These are phyloP conservation scores for Parthenolecanium corni DNA, from an alignment of 2,888 invertebrate genomes.

Conservation along the genomic window DNA sequence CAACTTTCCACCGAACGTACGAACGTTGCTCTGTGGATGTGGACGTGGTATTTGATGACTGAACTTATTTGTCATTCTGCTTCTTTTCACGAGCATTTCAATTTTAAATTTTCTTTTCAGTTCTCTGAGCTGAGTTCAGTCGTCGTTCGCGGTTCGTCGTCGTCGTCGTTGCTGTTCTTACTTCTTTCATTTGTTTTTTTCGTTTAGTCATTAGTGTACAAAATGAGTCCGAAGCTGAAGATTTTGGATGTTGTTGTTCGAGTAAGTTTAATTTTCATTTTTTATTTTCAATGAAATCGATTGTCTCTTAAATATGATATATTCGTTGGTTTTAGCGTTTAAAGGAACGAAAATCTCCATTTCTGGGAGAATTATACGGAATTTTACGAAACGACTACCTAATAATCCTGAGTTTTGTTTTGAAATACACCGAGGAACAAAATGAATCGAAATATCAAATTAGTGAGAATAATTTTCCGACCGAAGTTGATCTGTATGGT, in stretches of 20 bases:
- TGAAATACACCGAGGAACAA: conserved; percentile 21
- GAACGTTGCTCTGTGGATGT: too few relatives aligned
- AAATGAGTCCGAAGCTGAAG: conserved; percentile 19
- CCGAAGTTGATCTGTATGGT: conserved; percentile 20
- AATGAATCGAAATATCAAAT: conserved; percentile 20
- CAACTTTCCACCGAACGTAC: too few relatives aligned
- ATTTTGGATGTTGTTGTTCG: conserved; percentile 15
- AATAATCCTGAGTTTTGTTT: conserved; percentile 12
- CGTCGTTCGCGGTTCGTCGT: too few relatives aligned
- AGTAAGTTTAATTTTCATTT: conserved; percentile 1
- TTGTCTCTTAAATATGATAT: not conserved
- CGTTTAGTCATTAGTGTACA: too few relatives aligned
- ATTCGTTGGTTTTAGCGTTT: conserved; percentile 6
- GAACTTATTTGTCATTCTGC: too few relatives aligned
- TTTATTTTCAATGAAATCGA: not conserved
- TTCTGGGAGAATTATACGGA: conserved; percentile 20
- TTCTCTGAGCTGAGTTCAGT: too few relatives aligned
- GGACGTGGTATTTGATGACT: too few relatives aligned
- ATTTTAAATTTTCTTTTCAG: too few relatives aligned
- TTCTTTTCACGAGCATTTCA: too few relatives aligned
- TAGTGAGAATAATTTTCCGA: conserved; percentile 21
- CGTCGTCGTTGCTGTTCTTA: too few relatives aligned
- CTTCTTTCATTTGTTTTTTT: too few relatives aligned
- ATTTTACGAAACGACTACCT: conserved; percentile 5
- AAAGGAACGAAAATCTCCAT: conserved; percentile 19